Percentiles rank a stretch among this genome's conserved stretches.
These are phyloP conservation scores for Bombus fervidus DNA, from an alignment of 1,140 invertebrate species.

Conservation along the genomic window DNA sequence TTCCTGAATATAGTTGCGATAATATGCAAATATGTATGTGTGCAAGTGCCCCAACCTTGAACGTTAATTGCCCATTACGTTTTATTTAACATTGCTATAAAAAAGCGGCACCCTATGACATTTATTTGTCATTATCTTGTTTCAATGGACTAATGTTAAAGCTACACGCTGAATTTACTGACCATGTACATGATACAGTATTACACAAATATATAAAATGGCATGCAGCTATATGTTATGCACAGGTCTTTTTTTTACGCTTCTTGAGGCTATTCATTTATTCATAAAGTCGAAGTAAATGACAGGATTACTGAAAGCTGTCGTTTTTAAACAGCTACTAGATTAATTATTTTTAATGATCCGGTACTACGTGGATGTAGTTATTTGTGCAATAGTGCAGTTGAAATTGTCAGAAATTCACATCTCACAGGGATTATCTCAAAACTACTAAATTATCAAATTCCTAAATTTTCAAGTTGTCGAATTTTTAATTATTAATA, in stretches of 20 bases:
- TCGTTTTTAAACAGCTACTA: rapidly evolving
- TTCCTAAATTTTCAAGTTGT: neutral
- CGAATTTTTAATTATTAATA: too few relatives aligned
- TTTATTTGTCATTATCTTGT: neutral
- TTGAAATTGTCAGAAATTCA: neutral
- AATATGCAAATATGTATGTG: too few relatives aligned
- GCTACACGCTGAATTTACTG: neutral
- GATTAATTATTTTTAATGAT: neutral
- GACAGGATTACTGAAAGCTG: neutral
- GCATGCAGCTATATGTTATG: neutral
- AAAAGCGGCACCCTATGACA: too few relatives aligned
- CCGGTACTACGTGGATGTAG: neutral
- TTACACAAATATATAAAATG: neutral
- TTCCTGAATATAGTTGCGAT: constrained; percentile 4
- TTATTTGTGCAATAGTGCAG: neutral
- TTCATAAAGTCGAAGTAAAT: neutral
- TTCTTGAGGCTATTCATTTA: neutral
- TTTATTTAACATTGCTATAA: too few relatives aligned
- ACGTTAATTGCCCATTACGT: too few relatives aligned
- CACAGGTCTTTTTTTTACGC: rapidly evolving
- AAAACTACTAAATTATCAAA: too few relatives aligned
- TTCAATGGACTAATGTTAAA: neutral
- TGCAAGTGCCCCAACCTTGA: too few relatives aligned
- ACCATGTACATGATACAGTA: neutral
- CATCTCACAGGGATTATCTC: neutral